Evolutionary conservation across 2,888 invertebrate genomes (phyloP), one percentile per base, ranked within the genome.

Genomic region (Lathronympha strigana): DNA sequence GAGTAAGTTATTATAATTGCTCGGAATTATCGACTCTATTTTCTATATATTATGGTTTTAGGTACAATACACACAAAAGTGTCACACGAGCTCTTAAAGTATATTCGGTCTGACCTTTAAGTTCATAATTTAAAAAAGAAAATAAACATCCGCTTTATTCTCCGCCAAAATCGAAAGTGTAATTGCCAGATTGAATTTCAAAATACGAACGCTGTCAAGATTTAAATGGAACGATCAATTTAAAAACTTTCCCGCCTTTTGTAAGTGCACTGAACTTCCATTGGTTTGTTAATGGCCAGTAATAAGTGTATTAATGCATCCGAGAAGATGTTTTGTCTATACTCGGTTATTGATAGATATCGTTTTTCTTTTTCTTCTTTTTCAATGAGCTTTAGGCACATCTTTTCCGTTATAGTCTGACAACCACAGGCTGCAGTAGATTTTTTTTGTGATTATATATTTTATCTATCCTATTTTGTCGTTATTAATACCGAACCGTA

Each of bases 191-290:
- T 74, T 70, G 69, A 69, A 74, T 75, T 75, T 72, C 69, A 73
- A 72, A 76, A 73, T 68, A 68, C 66, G 71, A 72, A 72, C 62
- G 67, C 73, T 72, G 73, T 73, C 73, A 72, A 67, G 61, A 55
- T 67, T 66, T 62, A 73, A 78, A 75, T 76, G 73, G 71, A 72
- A 69, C 71, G 68, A 76, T 76, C 72, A 73, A 75, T 78, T 69
- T 73, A 67, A 73, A 71, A 72, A 72, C 72, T 76, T 76, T 77
- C 72, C 68, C 73, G 73, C 71, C 72, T 68, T 73, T 73, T 71
- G 71, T 71, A 63, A 70, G 68, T 64, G 67, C 67, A 67, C 61
- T 69, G 67, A 69, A 67, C 68, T 60, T 54, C 60, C 55, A 63
- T 67, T 61, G 61, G 63, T 67, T 69, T 66, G 66, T 71, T 69